A percentile compares a stretch with the other conserved stretches of the same genome.
These are phyloP conservation scores for Brachypalpus laphriformis DNA, from an alignment of 2,888 invertebrate species.

Conservation along the genomic window DNA sequence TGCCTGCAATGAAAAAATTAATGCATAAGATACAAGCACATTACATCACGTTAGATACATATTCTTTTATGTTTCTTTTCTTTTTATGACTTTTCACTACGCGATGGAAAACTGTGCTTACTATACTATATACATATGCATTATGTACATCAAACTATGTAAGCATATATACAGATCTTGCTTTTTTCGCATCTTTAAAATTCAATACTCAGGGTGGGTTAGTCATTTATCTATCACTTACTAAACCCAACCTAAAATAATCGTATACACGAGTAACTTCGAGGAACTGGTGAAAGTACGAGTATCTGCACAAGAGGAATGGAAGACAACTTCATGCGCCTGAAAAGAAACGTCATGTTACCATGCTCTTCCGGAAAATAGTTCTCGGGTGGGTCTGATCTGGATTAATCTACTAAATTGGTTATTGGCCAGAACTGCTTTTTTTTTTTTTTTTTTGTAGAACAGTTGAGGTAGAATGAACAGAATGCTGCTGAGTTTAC, in stretches of 20 bases:
- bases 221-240: conserved; percentile 54
- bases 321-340: conserved; percentile 51
- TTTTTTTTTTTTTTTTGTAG: conserved; percentile 3
- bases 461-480: conserved; percentile 35
- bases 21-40: conserved; percentile 53
- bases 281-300: conserved; percentile 63
- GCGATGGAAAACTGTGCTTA: conserved; percentile 14
- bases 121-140: not conserved
- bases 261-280: too few species aligned
- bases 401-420: conserved; percentile 57
- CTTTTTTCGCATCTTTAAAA: conserved; percentile 32
- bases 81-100: conserved; percentile 14
- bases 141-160: conserved; percentile 4
- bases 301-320: conserved; percentile 1
- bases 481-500: not conserved
- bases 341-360: conserved; percentile 34
- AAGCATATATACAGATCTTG: too few species aligned
- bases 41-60: conserved; percentile 45
- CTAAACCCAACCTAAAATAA: conserved; percentile 45
- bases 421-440: conserved; percentile 48
- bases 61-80: conserved; percentile 3
- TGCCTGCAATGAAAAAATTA: conserved; percentile 61
- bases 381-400: conserved; percentile 42
- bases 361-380: conserved; percentile 67
- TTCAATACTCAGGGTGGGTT: conserved; percentile 46